phyloP scores from a whole-genome alignment of 2,797 vertebrate species.

The Esox lucius region DNA sequence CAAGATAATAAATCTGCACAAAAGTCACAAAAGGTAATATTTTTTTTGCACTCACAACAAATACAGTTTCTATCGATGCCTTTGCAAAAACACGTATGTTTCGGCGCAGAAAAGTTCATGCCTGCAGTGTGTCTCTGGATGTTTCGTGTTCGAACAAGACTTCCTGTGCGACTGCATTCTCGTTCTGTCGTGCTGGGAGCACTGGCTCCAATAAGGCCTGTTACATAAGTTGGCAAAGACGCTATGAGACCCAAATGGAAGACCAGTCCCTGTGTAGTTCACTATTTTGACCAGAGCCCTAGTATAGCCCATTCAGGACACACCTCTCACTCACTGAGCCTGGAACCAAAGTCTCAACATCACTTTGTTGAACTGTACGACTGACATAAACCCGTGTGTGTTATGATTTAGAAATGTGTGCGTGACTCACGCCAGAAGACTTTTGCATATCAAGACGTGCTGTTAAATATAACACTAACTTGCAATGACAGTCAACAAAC shows the following conservation, averaged over 20 bases:
- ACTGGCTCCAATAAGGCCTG: neutral
- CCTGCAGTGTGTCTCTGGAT: neutral
- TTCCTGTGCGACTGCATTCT: conserved; percentile 5
- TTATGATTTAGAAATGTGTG: conserved; percentile 3
- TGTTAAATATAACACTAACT: neutral
- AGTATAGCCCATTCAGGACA: neutral
- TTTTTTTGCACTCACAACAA: neutral
- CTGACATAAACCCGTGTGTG: neutral
- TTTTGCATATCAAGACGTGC: neutral
- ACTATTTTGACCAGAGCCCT: neutral
- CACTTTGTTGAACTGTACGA: conserved; percentile 8
- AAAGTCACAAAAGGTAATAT: neutral
- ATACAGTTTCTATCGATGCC: neutral
- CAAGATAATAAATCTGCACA: neutral
- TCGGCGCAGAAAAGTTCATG: neutral
- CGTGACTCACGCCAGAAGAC: neutral
- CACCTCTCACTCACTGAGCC: neutral
- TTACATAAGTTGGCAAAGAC: neutral
- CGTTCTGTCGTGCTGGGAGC: neutral
- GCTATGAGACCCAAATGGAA: neutral
- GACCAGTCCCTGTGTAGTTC: neutral
- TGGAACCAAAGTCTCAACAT: neutral
- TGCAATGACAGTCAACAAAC: neutral
- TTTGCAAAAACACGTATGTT: neutral
- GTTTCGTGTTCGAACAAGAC: neutral